These are phyloP conservation scores for Baryphthengus martii DNA, from an alignment of 2,113 vertebrate species.

Conservation along the genomic window DNA sequence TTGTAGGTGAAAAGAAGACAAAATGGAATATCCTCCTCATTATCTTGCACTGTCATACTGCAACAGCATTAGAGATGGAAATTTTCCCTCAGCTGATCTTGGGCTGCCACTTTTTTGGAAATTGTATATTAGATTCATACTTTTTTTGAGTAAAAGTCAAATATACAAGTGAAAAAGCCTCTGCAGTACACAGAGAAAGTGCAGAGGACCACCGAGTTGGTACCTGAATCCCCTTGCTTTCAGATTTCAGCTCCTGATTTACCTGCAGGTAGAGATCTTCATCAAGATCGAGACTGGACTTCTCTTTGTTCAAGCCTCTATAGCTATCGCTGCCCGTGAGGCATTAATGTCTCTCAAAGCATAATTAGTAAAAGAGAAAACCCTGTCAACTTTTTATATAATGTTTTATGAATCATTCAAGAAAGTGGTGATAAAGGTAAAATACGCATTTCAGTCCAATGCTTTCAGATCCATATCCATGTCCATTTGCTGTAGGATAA, in stretches of 20 bases:
- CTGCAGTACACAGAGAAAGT: background rate
- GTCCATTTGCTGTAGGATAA: background rate
- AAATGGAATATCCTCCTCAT: background rate
- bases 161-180: background rate
- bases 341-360: background rate
- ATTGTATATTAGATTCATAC: accelerated
- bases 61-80: background rate
- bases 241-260: background rate
- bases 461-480: background rate
- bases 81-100: background rate
- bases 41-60: background rate
- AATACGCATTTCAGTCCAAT: background rate
- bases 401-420: constrained; percentile 31
- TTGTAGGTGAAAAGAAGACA: background rate
- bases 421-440: background rate
- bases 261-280: background rate
- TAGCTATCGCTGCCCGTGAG: background rate
- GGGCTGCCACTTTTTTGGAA: background rate
- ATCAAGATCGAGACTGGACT: background rate
- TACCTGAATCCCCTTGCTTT: background rate
- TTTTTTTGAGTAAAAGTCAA: background rate
- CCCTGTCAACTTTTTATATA: background rate
- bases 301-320: background rate
- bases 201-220: background rate
- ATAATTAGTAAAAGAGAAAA: background rate